Base-by-base conservation (phyloP, 30 jellyfish, hydroid and myxozoan species). In the Hydractinia echinata region DNA sequence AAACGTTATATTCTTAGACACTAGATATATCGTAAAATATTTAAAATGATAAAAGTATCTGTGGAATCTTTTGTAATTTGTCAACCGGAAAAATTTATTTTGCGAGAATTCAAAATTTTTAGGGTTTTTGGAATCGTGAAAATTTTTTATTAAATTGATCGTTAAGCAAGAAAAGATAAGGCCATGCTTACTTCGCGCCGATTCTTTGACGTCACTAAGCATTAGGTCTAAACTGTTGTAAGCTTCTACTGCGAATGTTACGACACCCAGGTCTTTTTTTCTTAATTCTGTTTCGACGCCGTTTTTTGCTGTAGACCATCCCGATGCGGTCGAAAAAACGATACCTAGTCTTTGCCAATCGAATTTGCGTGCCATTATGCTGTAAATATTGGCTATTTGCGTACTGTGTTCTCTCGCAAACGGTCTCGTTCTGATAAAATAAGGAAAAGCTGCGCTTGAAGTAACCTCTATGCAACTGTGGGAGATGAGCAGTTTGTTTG, bases 271-370 rank as follows among this genome's bases (percentile, higher is more conserved):
- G 1, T 52, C 84, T 10, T 76, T 54, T 7, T n/a, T 44, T 54
- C 53, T 8, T 20, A 77, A 49, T 19, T 53, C 55, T 11, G n/a
- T 13, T 16, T 52, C 73, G 11, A 18, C 56, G 6, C 60, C 78
- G 9, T 54, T 30, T 44, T 51, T 15, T 16, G 19, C 50, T 18
- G 10, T 55, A 6, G 39, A 64, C 74, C 10, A n/a, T 7, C 39
- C 18, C 1, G 44, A 30, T 30, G 5, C 74, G 16, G 39, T 54
- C 13, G 72, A 56, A 55, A 55, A 77, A 5, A 77, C 72, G 30
- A 77, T 77, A 19, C 85, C 85, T 19, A 77, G 15, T 30, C 55
- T 1, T 4, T 77, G 18, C 85, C 85, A 77, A 16, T 77, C 51
- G 55, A 18, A 60, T 7, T 61, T 14, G 8, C 18, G 18, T 8